Conservation (phyloP, 2,888 invertebrate genomes). For the Osmoderma eremita region DNA sequence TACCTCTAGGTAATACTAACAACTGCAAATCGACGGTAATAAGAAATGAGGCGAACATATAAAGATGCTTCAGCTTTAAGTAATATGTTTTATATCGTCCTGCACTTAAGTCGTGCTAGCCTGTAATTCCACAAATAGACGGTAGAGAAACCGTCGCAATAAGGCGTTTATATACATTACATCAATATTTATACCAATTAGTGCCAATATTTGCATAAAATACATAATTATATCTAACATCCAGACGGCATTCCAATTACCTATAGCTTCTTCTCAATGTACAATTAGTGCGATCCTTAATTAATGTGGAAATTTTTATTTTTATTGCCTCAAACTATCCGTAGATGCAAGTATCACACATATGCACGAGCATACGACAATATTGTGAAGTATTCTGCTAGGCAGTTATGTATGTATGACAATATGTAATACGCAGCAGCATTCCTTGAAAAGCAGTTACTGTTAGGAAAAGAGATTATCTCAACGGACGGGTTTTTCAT, state of each 20-base stretch:
- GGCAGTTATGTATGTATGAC: conserved; percentile 15
- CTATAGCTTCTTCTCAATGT: conserved; percentile 1
- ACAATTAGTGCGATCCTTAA: conserved; percentile 13
- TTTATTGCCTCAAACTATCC: conserved; percentile 13
- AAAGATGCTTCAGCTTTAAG: no score
- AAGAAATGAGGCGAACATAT: no score
- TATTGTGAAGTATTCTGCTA: conserved; percentile 9
- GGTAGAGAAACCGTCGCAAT: no score
- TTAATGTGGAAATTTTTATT: conserved; percentile 24
- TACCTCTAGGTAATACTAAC: no score
- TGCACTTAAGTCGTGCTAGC: no score
- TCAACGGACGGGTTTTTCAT: conserved; percentile 20
- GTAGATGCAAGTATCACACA: not conserved
- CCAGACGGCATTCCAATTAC: conserved; percentile 12
- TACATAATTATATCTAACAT: conserved; percentile 26
- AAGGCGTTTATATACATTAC: conserved; percentile 6
- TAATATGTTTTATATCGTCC: no score
- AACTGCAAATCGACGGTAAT: no score
- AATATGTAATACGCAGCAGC: conserved; percentile 20
- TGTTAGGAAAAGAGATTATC: conserved; percentile 26
- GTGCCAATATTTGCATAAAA: conserved; percentile 15
- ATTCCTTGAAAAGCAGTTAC: conserved; percentile 21
- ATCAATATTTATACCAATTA: conserved; percentile 27
- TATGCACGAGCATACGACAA: not conserved
- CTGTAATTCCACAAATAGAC: no score